Percentiles rank a stretch among this genome's conserved stretches.
Conservation (phyloP, 2,888 invertebrate species). For the Pinctada fucata region DNA sequence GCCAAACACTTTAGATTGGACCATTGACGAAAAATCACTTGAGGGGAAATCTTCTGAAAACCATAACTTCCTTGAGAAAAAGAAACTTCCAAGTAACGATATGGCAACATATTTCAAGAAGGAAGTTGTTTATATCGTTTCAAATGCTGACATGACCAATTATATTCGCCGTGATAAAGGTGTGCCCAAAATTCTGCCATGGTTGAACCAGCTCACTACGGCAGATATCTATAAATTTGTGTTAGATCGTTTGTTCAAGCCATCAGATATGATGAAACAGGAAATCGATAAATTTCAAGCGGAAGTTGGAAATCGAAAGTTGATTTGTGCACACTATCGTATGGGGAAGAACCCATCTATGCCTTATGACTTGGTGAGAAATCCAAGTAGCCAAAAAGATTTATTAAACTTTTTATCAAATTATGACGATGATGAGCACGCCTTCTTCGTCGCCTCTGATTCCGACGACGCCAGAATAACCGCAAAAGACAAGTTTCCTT, state of each 20-base stretch:
- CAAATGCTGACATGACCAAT: not conserved
- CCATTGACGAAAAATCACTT: not conserved
- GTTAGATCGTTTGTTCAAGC: not conserved
- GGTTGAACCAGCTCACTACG: not conserved
- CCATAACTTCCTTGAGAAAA: not conserved
- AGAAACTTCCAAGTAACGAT: not conserved
- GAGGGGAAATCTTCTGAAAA: not conserved
- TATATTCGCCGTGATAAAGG: not conserved
- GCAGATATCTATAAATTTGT: not conserved
- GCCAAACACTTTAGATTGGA: not conserved
- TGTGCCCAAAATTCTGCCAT: not conserved
- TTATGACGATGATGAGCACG: not conserved
- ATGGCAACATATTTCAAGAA: not conserved
- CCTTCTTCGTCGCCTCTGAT: not conserved
- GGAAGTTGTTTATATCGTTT: not conserved
- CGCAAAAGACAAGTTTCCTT: not conserved
- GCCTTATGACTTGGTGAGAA: not conserved
- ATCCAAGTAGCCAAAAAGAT: not conserved
- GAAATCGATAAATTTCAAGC: not conserved
- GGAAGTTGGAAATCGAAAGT: not conserved
- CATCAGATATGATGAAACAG: not conserved
- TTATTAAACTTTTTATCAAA: not conserved
- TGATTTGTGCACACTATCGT: not conserved
- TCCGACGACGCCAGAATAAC: not conserved
- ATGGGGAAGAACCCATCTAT: not conserved